These are phyloP conservation scores for Ptycholaimellus sp. DNA, from an alignment of 2,888 invertebrate genomes.

Conservation along the genomic window DNA sequence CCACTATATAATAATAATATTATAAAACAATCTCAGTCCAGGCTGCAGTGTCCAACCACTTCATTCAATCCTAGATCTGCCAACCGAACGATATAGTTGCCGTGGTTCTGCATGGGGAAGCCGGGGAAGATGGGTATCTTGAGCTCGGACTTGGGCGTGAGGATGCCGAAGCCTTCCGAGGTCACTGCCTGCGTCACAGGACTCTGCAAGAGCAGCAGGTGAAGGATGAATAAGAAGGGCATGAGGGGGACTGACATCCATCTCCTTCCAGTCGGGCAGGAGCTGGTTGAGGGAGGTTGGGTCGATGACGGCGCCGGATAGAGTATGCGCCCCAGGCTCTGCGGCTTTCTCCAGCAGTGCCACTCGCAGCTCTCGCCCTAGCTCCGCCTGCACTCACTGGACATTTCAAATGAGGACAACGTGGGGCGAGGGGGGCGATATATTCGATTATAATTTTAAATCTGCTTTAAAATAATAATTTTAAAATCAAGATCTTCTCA, in stretches of 20 bases:
- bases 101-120: constrained; percentile 73
- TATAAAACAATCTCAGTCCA: no score
- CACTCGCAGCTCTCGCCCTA: constrained; percentile 47
- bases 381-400: no score
- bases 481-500: no score
- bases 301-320: constrained; percentile 92
- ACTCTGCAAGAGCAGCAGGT: no score
- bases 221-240: no score
- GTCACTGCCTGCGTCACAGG: constrained; percentile 74
- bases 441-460: no score
- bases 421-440: no score
- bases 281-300: constrained; percentile 67
- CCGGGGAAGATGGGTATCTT: constrained; percentile 64
- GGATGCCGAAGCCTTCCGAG: constrained; percentile 58
- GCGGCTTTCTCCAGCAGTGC: constrained; percentile 85
- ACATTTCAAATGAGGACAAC: no score
- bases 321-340: constrained; percentile 69
- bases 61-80: no score
- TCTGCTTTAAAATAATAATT: no score
- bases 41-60: no score
- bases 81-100: constrained; percentile 71
- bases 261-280: constrained; percentile 83
- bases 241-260: constrained; percentile 44
- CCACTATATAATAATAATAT: no score
- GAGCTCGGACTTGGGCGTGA: constrained; percentile 55